phyloP scores from a whole-genome alignment of 37 sponge, comb jelly and placozoan species.

The Halichondria panicea region DNA sequence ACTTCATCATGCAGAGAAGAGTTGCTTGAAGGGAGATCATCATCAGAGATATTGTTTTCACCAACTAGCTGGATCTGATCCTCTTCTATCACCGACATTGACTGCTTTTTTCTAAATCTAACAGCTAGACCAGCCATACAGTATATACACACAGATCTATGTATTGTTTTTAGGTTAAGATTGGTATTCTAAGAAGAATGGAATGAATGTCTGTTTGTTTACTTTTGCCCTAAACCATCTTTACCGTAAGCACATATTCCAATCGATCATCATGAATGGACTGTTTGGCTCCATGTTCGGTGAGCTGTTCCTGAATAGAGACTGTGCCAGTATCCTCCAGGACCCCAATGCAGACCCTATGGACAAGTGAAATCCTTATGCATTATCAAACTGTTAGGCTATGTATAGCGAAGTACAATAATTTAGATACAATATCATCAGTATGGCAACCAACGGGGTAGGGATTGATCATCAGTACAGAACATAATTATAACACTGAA shows the following conservation, averaged over 20 bases:
- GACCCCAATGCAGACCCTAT: slow-evolving; percentile 10
- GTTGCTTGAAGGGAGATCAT: background rate
- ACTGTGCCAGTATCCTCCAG: background rate
- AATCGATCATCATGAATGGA: too few relatives aligned
- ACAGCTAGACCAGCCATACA: too few relatives aligned
- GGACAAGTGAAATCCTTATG: background rate
- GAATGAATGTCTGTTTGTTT: too few relatives aligned
- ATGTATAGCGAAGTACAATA: background rate
- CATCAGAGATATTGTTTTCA: background rate
- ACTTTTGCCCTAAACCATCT: too few relatives aligned
- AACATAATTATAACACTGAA: too few relatives aligned
- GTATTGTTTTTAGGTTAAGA: too few relatives aligned
- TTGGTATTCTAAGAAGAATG: too few relatives aligned
- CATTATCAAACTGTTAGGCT: background rate
- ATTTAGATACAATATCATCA: background rate
- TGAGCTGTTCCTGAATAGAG: background rate
- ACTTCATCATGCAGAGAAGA: slow-evolving; percentile 9
- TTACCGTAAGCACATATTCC: too few relatives aligned
- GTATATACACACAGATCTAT: too few relatives aligned
- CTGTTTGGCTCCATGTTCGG: background rate
- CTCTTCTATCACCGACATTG: background rate
- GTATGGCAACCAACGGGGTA: too few relatives aligned
- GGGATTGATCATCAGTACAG: too few relatives aligned
- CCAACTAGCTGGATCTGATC: slow-evolving; percentile 15
- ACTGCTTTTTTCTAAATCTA: too few relatives aligned